Base-by-base conservation (phyloP, 2,113 vertebrate species). In the Tragulus kanchil region DNA sequence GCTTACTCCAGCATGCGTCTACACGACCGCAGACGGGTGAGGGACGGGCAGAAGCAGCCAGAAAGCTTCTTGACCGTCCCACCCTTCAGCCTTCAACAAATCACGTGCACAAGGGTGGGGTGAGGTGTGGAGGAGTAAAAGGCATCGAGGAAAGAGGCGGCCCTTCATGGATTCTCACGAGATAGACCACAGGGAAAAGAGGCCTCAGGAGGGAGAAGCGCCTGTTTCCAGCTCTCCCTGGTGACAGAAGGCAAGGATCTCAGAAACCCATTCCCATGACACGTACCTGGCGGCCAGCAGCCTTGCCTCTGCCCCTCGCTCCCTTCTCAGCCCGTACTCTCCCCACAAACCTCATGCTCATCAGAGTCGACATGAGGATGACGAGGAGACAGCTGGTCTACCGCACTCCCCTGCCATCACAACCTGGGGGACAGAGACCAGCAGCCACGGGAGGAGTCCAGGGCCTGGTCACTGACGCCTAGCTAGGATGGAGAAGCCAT, bases 11-110 rank as follows among this genome's bases (percentile, higher is more conserved):
- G 10, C 19, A 1, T 10, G 0, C 1, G 1, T 50, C 62, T 31
- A 0, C 0, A 1, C 62, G 12, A 17, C 14, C 0, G 9, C 42
- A 6, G 31, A 7, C 11, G 12, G 28, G 21, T 8, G 71, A 6
- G 21, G 42, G 25, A 58, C 28, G 15, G 48, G 7, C 23, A 3
- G 42, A 36, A 54, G 17, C 14, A 50, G 52, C n/a, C 48, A 28
- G 56, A 52, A 50, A 67, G 36, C 15, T 64, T 52, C 42, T 26
- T 5, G 1, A 7, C 26, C 26, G 58, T 17, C 26, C 31, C 8
- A 4, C 42, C 5, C 58, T 11, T 16, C 67, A 4, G 62, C 50
- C 69, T 89, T 67, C 19, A 9, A 3, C n/a, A 25, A 19, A 31
- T 50, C 45, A 8, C 6, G n/a, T 1, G 69, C 42, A 3, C 50